These are phyloP conservation scores for Magallana nippona DNA, from an alignment of 2,888 invertebrate species.

Conservation along the genomic window DNA sequence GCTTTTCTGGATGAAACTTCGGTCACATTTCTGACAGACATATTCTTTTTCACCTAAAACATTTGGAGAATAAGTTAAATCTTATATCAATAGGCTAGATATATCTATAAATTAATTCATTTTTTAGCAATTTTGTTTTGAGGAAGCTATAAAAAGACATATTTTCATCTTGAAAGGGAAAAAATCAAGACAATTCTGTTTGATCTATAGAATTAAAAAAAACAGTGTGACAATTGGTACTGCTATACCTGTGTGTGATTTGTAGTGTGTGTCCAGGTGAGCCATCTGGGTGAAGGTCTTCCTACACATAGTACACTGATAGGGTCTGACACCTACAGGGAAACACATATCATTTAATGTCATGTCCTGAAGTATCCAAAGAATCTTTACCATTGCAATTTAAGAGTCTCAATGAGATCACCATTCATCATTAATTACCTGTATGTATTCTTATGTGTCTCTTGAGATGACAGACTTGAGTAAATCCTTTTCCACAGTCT, in stretches of 20 bases:
- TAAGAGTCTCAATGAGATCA: no score
- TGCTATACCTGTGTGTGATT: constrained; percentile 47
- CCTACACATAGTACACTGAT: constrained; percentile 52
- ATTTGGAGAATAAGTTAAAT: no score
- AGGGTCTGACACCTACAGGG: constrained; percentile 44
- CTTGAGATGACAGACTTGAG: constrained; percentile 2
- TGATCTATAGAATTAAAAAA: no score
- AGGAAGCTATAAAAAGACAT: no score
- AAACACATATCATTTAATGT: neutral
- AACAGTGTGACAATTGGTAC: no score
- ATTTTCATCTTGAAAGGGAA: no score
- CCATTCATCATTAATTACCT: neutral
- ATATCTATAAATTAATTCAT: no score
- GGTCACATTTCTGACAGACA: constrained; percentile 58
- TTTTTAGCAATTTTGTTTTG: no score
- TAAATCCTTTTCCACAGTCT: constrained; percentile 32
- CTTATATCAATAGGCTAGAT: no score
- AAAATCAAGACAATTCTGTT: no score
- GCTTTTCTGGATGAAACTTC: constrained; percentile 53
- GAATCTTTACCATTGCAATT: no score
- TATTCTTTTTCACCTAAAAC: constrained; percentile 54
- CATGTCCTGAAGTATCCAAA: no score
- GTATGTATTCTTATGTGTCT: constrained; percentile 32
- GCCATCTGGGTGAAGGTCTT: constrained; percentile 55
- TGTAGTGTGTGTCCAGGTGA: constrained; percentile 56